phyloP scores from a whole-genome alignment of 2,113 vertebrate genomes.

The Spea bombifrons region DNA sequence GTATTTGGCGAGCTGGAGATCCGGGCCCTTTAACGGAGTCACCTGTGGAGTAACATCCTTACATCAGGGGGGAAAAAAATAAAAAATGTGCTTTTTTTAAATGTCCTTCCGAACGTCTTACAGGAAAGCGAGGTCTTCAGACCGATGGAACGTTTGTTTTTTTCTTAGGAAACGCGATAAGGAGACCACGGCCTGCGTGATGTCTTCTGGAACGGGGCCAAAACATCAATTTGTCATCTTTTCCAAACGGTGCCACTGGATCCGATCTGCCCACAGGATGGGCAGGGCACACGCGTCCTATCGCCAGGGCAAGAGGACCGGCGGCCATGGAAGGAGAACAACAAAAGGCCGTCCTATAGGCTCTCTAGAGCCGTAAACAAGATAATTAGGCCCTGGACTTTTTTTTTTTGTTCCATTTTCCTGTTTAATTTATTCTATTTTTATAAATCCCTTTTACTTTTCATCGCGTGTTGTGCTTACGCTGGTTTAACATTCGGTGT shows the following conservation, averaged over 20 bases:
- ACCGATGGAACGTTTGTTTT: no score
- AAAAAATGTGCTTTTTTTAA: no score
- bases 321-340: not conserved
- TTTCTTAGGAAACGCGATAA: no score
- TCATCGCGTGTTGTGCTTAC: not conserved
- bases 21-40: no score
- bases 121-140: no score
- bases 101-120: no score
- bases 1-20: no score
- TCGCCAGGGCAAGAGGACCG: slow-evolving; percentile 1
- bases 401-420: slow-evolving; percentile 19
- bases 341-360: not conserved
- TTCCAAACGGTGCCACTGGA: slow-evolving; percentile 18
- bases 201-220: slow-evolving; percentile 5
- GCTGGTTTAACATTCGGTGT: not conserved
- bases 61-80: no score
- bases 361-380: slow-evolving; percentile 20
- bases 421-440: slow-evolving; percentile 20
- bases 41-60: no score
- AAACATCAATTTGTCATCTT: slow-evolving; percentile 11
- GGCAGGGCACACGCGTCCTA: slow-evolving; percentile 23
- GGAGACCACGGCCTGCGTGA: not conserved
- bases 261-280: slow-evolving; percentile 34
- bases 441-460: not conserved
- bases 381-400: not conserved